These are phyloP conservation scores for Sarcophaga peregrina DNA, from an alignment of 1,140 invertebrate species.

Conservation along the genomic window DNA sequence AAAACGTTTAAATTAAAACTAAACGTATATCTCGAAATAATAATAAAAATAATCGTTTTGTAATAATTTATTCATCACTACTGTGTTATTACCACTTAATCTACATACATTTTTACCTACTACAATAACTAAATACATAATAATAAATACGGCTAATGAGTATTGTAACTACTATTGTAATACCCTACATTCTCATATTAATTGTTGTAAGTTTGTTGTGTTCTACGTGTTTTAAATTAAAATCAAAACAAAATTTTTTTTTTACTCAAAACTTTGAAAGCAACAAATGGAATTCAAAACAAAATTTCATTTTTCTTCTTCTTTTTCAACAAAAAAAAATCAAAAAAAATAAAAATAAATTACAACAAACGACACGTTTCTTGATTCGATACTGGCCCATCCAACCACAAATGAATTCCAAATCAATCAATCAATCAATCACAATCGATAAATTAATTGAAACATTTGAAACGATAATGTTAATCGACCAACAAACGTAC, in stretches of 20 bases:
- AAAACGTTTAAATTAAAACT: no score
- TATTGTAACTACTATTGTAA: neutral
- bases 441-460: neutral
- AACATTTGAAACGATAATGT: neutral
- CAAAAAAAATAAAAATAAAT: neutral
- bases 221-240: slow-evolving; percentile 27
- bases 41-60: no score
- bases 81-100: no score
- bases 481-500: slow-evolving; percentile 9
- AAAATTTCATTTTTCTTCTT: slow-evolving; percentile 35
- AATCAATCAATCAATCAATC: neutral
- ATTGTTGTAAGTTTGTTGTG: slow-evolving; percentile 40
- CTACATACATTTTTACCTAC: slow-evolving; percentile 18
- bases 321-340: neutral
- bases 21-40: no score
- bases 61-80: no score
- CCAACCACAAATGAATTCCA: neutral
- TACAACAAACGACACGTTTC: neutral
- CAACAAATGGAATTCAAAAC: slow-evolving; percentile 19
- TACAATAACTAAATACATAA: neutral
- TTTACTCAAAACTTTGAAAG: neutral
- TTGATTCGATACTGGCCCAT: slow-evolving; percentile 10
- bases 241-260: neutral
- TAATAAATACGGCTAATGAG: neutral
- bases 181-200: slow-evolving; percentile 16